phyloP scores from a whole-genome alignment of 2,888 invertebrate species.

The Drosophila stalkeri region DNA sequence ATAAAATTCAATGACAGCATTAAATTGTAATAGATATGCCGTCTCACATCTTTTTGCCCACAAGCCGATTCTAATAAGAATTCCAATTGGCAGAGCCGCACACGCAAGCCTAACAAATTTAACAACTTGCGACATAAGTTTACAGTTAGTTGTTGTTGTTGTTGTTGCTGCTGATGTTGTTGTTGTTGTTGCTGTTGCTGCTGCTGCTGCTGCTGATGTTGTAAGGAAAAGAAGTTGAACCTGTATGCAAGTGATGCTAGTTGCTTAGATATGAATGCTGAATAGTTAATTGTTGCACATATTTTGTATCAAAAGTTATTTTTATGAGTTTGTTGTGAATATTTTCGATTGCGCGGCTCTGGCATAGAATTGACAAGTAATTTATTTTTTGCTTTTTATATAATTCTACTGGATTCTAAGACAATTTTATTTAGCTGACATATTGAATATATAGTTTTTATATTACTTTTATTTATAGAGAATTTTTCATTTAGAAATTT shows the following conservation, averaged over 20 bases:
- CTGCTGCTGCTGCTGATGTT: constrained; percentile 10
- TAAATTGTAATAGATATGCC: constrained; percentile 62
- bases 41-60: too few relatives aligned
- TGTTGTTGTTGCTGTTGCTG: constrained; percentile 5
- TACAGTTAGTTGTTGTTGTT: constrained; percentile 56
- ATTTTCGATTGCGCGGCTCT: background rate
- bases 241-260: constrained; percentile 42
- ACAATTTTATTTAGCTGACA: too few relatives aligned
- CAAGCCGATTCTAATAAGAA: constrained; percentile 6
- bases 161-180: constrained; percentile 29
- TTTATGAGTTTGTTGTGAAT: background rate
- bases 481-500: too few relatives aligned
- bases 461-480: too few relatives aligned
- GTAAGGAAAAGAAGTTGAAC: constrained; percentile 34
- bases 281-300: constrained; percentile 26
- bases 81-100: constrained; percentile 16
- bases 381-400: too few relatives aligned
- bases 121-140: constrained; percentile 63
- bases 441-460: too few relatives aligned
- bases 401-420: background rate
- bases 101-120: constrained; percentile 59
- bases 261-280: constrained; percentile 26
- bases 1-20: constrained; percentile 73
- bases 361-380: background rate
- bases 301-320: constrained; percentile 16